These are phyloP conservation scores for Hemibagrus guttatus DNA, from an alignment of 2,797 vertebrate genomes.

Conservation along the genomic window DNA sequence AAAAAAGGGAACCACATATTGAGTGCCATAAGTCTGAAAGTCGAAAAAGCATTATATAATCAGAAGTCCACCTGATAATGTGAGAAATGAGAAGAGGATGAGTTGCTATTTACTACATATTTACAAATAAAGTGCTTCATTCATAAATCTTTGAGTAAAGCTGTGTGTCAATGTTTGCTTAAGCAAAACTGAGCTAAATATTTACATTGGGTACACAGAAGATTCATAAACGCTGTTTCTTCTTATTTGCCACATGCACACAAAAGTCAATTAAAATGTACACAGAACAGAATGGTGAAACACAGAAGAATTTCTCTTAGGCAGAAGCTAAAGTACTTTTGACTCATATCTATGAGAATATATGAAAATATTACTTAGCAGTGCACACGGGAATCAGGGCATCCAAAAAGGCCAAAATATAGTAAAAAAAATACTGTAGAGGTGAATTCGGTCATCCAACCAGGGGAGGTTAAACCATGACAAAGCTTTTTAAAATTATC, in stretches of 20 bases:
- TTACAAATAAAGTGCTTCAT: background rate
- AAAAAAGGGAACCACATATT: background rate
- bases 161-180: background rate
- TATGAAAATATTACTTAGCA: no score
- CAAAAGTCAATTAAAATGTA: background rate
- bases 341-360: no score
- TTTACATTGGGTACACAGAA: background rate
- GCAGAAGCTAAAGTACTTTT: no score
- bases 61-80: no score
- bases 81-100: background rate
- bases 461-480: background rate
- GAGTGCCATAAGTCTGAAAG: background rate
- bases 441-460: no score
- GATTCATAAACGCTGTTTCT: background rate
- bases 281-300: background rate
- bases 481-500: background rate
- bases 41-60: no score
- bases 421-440: no score
- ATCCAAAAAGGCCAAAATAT: no score
- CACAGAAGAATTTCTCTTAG: background rate
- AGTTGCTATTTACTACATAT: background rate
- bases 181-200: background rate
- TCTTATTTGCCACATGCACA: background rate
- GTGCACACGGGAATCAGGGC: no score
- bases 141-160: background rate